Evolutionary conservation across 2,113 vertebrate genomes (phyloP).

Genomic region (Macheiramphus alcinus): DNA sequence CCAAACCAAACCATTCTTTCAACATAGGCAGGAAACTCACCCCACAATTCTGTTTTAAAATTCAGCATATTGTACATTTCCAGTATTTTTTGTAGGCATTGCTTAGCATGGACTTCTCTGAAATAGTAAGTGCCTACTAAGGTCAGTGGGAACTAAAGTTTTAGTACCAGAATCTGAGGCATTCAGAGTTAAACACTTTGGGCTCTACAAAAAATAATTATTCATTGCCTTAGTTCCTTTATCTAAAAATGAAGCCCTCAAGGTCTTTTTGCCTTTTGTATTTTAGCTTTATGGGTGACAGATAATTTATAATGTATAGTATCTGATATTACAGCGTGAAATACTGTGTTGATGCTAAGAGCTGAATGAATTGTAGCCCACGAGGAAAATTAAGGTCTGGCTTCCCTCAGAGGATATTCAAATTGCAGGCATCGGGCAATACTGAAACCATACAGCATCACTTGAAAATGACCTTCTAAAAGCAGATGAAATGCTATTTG

Average conservation of each 20-base stretch:
- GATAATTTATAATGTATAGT: background rate
- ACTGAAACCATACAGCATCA: background rate
- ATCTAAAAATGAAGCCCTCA: background rate
- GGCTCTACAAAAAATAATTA: background rate
- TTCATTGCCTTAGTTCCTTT: background rate
- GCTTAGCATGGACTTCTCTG: background rate
- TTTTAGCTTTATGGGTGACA: background rate
- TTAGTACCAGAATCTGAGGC: background rate
- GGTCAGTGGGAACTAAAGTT: background rate
- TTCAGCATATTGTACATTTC: background rate
- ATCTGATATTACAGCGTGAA: background rate
- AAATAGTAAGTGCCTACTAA: background rate
- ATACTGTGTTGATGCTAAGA: background rate
- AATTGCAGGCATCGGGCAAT: background rate
- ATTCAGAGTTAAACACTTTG: background rate
- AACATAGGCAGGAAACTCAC: background rate
- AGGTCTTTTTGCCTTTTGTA: background rate
- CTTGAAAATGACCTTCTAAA: background rate
- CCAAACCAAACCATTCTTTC: background rate
- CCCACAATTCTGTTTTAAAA: background rate
- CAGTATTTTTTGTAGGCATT: background rate
- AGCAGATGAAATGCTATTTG: conserved; percentile 10
- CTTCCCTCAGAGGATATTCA: background rate
- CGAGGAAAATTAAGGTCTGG: background rate
- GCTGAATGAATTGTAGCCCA: background rate